Base-by-base conservation (phyloP, 2,888 invertebrate species). In the Schizotus pectinicornis region DNA sequence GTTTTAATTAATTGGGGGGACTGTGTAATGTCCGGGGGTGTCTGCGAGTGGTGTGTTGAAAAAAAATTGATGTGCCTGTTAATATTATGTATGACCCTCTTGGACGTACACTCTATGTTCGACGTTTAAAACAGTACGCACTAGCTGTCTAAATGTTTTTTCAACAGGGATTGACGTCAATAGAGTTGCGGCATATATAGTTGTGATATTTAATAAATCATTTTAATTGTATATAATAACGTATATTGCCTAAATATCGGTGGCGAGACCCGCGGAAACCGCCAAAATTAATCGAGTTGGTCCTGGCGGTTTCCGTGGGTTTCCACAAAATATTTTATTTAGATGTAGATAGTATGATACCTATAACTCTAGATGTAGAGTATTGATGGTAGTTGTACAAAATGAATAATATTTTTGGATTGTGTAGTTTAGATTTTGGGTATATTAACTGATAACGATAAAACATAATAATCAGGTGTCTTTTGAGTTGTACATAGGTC, bases 401-500 rank as follows among this genome's bases (percentile, higher is more conserved):
- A 74, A 74, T 68, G 64, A 66, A 71, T 65, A 76, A 78, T 78
- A 79, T 79, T 79, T 79, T 79, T 78, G 78, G 78, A 79, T 77
- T 76, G 74, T 75, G 68, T 79, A 77, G 77, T 59, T 56, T 78
- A 77, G 76, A 64, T 60, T 73, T 73, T 73, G 70, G 72, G 70
- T 69, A 67, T 67, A 64, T 63, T 68, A 65, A 22, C 22, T 22
- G 22, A 63, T 66, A 62, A 63, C 66, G 65, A 66, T 68, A 69
- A 65, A 67, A 67, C 59, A 69, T 64, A 70, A 67, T 71, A 71
- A 68, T 73, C 72, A 71, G 67, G 68, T 73, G 71, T 72, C 74
- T 73, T 67, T 67, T 51, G 42, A 62, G 64, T 22, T 22, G 22
- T 22, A 22, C 22, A 22, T 66, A 67, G 61, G 50, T 52, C 56